Evolutionary conservation across 2,797 vertebrate species (phyloP).

Genomic region (Antrozous pallidus): DNA sequence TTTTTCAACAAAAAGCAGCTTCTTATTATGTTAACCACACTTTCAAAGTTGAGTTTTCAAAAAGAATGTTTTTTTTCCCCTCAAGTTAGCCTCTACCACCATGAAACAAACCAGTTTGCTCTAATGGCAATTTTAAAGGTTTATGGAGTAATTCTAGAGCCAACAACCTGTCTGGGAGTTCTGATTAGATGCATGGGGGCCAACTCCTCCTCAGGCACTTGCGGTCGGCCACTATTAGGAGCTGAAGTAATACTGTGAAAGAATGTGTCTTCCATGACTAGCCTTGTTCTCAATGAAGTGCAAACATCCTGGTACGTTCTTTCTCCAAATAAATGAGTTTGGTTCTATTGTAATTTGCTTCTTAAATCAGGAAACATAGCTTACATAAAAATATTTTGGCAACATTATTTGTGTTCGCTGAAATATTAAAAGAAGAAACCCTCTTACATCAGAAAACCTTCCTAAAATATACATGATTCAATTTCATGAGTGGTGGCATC

Average conservation of each 20-base stretch:
- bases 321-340: conserved; percentile 35
- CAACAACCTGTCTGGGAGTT: not conserved
- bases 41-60: not conserved
- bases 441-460: not conserved
- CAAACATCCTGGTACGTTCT: not conserved
- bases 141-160: not conserved
- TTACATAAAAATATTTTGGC: not conserved
- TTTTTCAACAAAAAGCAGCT: conserved; percentile 25
- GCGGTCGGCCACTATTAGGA: not conserved
- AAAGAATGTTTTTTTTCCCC: not conserved
- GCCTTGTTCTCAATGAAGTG: conserved; percentile 1
- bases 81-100: not conserved
- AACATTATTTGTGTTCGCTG: not conserved
- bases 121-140: not conserved
- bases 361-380: not conserved
- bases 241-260: not conserved
- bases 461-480: not conserved
- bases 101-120: not conserved
- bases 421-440: not conserved
- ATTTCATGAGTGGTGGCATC: not conserved
- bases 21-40: not conserved
- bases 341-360: conserved; percentile 31
- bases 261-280: not conserved
- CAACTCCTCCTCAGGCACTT: not conserved
- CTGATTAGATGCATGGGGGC: not conserved